Base-by-base conservation (phyloP, 2,888 invertebrate species). In the Gastrophysa polygoni region DNA sequence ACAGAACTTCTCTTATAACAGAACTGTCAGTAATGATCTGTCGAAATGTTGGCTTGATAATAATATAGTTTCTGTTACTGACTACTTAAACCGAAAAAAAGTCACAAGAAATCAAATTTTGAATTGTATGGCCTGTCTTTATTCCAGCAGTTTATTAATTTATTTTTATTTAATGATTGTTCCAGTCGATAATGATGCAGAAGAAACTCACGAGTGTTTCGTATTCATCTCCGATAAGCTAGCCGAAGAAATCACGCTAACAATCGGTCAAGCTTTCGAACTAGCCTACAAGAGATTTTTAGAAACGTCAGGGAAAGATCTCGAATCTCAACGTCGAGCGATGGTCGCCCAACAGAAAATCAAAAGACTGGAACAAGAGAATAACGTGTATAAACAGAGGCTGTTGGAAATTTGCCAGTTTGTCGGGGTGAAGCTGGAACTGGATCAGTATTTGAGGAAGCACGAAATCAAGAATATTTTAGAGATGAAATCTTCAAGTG, bases 231-330 rank as follows among this genome's bases (percentile, higher is more conserved):
- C 96, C 66, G 98, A 98, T 73, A 98, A 98, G 84, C 83, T 98
- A 77, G 97, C 98, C 1, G 97, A 98, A 75, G 97, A 98, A 80
- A 98, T 98, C 66, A 98, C 98, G 44, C 83, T 98, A 66, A 98
- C 98, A 10, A 97, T 98, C 72, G 98, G 98, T 8, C 98, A 98
- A 82, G 98, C 98, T 0, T 98, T 98, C 81, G 98, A 98, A 84
- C 85, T 98, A 77, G 98, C 98, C 28, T 98, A 98, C 84, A 92
- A 91, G 86, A 88, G 94, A 77, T 98, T 96, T 83, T 84, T 98
- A 76, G 97, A 95, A 79, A 94, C 94, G 65, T 93, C 93, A 58
- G 94, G 94, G 61, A 92, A 92, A 80, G 93, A 94, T 79, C 84
- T 94, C 62, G 96, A 97, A 79, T 86, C 92, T 67, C 91, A 92